A percentile compares a stretch with the other conserved stretches of the same genome.
Evolutionary conservation across 2,888 invertebrate species (phyloP).

Genomic region (Neria commutata): DNA sequence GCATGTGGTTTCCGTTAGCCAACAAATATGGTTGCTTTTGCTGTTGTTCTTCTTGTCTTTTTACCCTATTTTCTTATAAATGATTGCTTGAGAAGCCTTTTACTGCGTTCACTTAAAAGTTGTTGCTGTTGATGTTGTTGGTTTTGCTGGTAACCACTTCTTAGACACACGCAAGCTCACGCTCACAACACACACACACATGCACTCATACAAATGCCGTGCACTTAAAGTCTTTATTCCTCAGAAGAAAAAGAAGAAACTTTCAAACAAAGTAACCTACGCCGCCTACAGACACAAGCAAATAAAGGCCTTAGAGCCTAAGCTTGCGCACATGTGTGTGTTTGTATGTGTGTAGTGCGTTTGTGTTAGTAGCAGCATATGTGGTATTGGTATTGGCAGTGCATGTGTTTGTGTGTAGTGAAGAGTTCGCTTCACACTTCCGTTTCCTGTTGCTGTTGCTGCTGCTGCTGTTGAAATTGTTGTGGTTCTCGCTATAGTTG

Average conservation of each 20-base stretch:
- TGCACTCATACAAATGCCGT: slow-evolving; percentile 5
- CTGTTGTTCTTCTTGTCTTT: slow-evolving; percentile 21
- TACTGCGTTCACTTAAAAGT: neutral
- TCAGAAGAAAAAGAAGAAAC: slow-evolving; percentile 37
- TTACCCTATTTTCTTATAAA: neutral
- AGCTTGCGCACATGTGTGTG: slow-evolving; percentile 14
- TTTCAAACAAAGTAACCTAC: slow-evolving; percentile 37
- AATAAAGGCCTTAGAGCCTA: slow-evolving; percentile 33
- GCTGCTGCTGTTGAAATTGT: neutral
- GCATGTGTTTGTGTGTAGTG: neutral
- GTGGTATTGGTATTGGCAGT: too few species aligned
- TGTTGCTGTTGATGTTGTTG: neutral
- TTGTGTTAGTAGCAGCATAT: neutral
- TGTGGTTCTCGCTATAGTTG: neutral
- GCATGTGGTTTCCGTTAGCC: slow-evolving; percentile 53
- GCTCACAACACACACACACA: slow-evolving; percentile 30
- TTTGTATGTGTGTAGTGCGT: neutral
- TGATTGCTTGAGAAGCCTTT: neutral
- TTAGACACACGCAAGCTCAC: slow-evolving; percentile 39
- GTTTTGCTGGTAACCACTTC: slow-evolving; percentile 14
- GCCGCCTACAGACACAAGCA: slow-evolving; percentile 34
- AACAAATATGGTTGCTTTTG: slow-evolving; percentile 45
- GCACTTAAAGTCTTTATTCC: neutral
- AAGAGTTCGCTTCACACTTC: slow-evolving; percentile 31
- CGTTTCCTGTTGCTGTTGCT: slow-evolving; percentile 28